Percentiles rank a stretch among this genome's conserved stretches.
These are phyloP conservation scores for Drosophila azteca DNA, from an alignment of 1,140 invertebrate genomes.

Conservation along the genomic window DNA sequence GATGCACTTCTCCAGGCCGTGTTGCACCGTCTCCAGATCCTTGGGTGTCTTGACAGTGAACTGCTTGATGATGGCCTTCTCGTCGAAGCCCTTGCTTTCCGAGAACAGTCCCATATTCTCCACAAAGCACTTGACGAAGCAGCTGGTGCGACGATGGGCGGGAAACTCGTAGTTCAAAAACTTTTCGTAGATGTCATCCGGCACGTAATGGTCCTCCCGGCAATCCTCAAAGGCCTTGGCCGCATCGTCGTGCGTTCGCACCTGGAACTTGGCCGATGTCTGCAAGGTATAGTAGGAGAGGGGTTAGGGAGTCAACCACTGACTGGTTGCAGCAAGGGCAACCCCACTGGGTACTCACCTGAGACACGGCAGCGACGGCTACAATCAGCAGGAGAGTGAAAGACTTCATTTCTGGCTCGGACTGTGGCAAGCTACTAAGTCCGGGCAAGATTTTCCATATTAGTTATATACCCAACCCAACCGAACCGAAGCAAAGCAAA, in stretches of 20 bases:
- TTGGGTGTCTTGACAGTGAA: conserved; percentile 60
- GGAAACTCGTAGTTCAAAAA: conserved; percentile 71
- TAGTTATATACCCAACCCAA: conserved; percentile 51
- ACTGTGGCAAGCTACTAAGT: conserved; percentile 62
- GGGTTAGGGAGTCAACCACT: conserved; percentile 6
- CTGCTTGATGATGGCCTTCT: conserved; percentile 64
- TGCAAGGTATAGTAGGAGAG: conserved; percentile 20
- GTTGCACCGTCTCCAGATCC: conserved; percentile 55
- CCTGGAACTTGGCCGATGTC: conserved; percentile 63
- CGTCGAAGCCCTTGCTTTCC: conserved; percentile 64
- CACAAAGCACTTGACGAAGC: conserved; percentile 76
- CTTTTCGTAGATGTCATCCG: conserved; percentile 77
- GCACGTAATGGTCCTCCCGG: conserved; percentile 61
- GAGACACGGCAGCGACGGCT: conserved; percentile 41
- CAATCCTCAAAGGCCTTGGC: conserved; percentile 68
- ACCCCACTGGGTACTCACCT: conserved; percentile 53
- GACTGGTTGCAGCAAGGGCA: conserved; percentile 26
- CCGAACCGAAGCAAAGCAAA: no score
- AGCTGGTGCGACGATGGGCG: conserved; percentile 69
- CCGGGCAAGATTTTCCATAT: conserved; percentile 68
- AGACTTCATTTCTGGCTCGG: conserved; percentile 65
- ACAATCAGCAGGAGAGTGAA: conserved; percentile 45
- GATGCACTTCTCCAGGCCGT: conserved; percentile 78
- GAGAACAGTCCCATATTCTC: conserved; percentile 75
- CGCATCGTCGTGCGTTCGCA: conserved; percentile 68